These are phyloP conservation scores for Carabus problematicus DNA, from an alignment of 2,888 invertebrate genomes.

Conservation along the genomic window DNA sequence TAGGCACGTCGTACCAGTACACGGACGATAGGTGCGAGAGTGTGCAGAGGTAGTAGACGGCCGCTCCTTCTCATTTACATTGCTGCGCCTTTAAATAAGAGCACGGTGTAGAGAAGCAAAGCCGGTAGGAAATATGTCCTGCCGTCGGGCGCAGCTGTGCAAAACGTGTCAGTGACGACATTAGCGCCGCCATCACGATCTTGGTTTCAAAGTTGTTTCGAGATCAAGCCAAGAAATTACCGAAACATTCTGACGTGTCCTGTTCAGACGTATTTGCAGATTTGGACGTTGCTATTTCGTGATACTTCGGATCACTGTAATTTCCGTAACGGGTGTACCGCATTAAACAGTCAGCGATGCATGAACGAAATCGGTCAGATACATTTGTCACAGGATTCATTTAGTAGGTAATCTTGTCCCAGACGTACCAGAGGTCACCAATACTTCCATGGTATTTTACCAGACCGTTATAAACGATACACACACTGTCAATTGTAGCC, in stretches of 20 bases:
- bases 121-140: too few relatives aligned
- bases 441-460: too few relatives aligned
- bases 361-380: slow-evolving; percentile 1
- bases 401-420: slow-evolving; percentile 1
- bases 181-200: slow-evolving; percentile 8
- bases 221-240: slow-evolving; percentile 20
- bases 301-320: background rate
- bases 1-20: too few relatives aligned
- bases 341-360: slow-evolving; percentile 22
- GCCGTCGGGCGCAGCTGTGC: slow-evolving; percentile 31
- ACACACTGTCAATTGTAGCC: too few relatives aligned
- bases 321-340: slow-evolving; percentile 17
- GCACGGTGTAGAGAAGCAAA: too few relatives aligned
- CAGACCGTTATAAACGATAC: too few relatives aligned
- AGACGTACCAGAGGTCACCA: too few relatives aligned
- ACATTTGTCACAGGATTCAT: slow-evolving; percentile 1
- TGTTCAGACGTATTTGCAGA: slow-evolving; percentile 20
- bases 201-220: slow-evolving; percentile 6
- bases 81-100: too few relatives aligned
- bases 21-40: too few relatives aligned
- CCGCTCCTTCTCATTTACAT: too few relatives aligned
- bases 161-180: slow-evolving; percentile 20
- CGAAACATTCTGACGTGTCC: slow-evolving; percentile 7
- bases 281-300: slow-evolving; percentile 2
- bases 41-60: too few relatives aligned